A percentile compares a stretch with the other conserved stretches of the same genome.
Evolutionary conservation across 1,140 invertebrate species (phyloP).

Genomic region (Ridgeia piscesae): DNA sequence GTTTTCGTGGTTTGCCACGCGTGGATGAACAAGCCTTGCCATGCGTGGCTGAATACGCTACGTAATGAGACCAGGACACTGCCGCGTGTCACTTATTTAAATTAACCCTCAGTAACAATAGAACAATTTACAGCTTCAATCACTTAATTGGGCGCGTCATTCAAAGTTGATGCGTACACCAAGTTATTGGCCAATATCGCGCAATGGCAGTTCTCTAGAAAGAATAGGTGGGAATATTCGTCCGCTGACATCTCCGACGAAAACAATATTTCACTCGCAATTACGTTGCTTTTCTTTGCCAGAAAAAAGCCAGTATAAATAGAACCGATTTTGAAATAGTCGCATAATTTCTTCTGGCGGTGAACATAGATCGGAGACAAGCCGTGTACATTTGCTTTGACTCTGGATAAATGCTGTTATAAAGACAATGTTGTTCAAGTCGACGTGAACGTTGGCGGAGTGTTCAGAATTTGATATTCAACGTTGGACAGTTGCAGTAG

Average conservation of each 20-base stretch:
- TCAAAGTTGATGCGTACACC: background rate
- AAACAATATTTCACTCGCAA: background rate
- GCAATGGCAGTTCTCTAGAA: background rate
- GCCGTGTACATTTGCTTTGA: no score
- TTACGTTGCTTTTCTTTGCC: background rate
- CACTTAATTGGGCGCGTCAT: background rate
- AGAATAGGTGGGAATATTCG: background rate
- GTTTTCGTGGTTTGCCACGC: background rate
- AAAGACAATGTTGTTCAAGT: no score
- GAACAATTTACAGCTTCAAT: background rate
- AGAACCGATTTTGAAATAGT: background rate
- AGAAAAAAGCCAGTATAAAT: background rate
- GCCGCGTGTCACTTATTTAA: background rate
- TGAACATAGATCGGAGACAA: no score
- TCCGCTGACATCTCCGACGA: background rate
- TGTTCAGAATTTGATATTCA: background rate
- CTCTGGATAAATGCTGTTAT: no score
- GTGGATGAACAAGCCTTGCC: background rate
- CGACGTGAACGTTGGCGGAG: background rate
- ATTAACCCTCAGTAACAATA: background rate
- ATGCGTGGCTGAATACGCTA: background rate
- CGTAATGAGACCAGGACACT: no score
- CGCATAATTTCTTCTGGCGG: background rate
- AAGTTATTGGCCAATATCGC: background rate
- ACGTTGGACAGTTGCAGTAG: background rate